These are phyloP conservation scores for Acleris cristana DNA, from an alignment of 2,888 invertebrate species.

Conservation along the genomic window DNA sequence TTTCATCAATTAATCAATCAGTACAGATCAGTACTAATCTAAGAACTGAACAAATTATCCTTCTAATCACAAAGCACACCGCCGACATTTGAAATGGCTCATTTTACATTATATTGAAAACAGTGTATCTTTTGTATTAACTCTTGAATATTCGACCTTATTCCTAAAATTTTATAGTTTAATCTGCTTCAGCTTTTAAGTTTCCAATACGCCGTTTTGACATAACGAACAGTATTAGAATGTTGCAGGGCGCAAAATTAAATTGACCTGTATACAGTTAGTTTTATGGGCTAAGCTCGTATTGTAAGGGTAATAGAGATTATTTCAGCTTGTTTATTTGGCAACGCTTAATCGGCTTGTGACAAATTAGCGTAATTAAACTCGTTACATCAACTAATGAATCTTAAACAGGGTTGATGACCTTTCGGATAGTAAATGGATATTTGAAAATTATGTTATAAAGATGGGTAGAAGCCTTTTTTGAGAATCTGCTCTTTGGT, in stretches of 20 bases:
- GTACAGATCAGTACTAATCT: not conserved
- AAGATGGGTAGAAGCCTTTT: no score
- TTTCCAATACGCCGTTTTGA: no score
- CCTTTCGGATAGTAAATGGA: slow-evolving; percentile 9
- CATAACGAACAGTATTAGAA: no score
- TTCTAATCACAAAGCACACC: not conserved
- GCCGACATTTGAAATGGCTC: not conserved
- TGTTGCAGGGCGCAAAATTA: no score
- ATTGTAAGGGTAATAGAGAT: not conserved
- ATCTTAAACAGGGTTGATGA: slow-evolving; percentile 15
- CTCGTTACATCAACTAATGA: slow-evolving; percentile 1
- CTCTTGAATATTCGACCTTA: no score
- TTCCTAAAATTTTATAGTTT: no score
- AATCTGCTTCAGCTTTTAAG: no score
- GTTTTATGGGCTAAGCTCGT: not conserved
- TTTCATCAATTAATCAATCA: not conserved
- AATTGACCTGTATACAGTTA: no score
- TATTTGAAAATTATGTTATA: not conserved
- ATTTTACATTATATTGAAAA: no score
- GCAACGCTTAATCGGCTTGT: not conserved
- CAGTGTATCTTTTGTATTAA: no score
- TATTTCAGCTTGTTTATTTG: not conserved
- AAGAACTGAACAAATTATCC: not conserved
- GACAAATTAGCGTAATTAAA: slow-evolving; percentile 24
- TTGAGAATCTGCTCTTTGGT: no score